Conservation (phyloP, 1,140 invertebrate species). For the Idris sp. region DNA sequence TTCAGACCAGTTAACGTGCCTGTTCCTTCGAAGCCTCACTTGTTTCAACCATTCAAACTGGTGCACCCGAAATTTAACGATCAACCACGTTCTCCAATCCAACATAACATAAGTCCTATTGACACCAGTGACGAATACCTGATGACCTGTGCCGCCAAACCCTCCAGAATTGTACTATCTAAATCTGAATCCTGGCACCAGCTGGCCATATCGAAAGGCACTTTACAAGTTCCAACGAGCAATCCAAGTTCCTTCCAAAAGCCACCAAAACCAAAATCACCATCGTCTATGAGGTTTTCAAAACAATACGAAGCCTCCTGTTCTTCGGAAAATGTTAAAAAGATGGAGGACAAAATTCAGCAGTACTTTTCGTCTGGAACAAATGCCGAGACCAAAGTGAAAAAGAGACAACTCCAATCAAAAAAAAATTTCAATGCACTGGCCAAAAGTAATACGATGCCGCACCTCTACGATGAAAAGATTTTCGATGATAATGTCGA, state of each 20-base stretch:
- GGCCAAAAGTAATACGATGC: slow-evolving; percentile 86
- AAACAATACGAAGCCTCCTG: slow-evolving; percentile 88
- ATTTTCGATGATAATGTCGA: slow-evolving; percentile 82
- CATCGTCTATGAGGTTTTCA: slow-evolving; percentile 83
- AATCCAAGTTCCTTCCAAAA: slow-evolving; percentile 72
- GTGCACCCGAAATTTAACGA: slow-evolving; percentile 61
- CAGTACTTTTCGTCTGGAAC: slow-evolving; percentile 82
- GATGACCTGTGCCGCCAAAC: slow-evolving; percentile 69
- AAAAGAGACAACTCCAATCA: slow-evolving; percentile 49
- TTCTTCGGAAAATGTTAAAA: slow-evolving; percentile 83
- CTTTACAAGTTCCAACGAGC: slow-evolving; percentile 56
- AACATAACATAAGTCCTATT: slow-evolving; percentile 57
- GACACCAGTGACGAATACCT: slow-evolving; percentile 76
- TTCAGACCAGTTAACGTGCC: slow-evolving; percentile 63
- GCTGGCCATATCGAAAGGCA: slow-evolving; percentile 70
- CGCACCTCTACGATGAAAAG: slow-evolving; percentile 82
- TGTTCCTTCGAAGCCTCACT: slow-evolving; percentile 55
- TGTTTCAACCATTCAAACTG: slow-evolving; percentile 61
- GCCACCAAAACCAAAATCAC: slow-evolving; percentile 84
- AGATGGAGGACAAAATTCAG: slow-evolving; percentile 87
- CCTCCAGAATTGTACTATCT: slow-evolving; percentile 79
- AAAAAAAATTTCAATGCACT: slow-evolving; percentile 70
- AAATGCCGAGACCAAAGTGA: slow-evolving; percentile 52
- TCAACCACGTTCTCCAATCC: slow-evolving; percentile 55
- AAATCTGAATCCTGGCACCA: slow-evolving; percentile 91